phyloP scores from a whole-genome alignment of 2,888 invertebrate species.

The Lepeophtheirus nordmannii region DNA sequence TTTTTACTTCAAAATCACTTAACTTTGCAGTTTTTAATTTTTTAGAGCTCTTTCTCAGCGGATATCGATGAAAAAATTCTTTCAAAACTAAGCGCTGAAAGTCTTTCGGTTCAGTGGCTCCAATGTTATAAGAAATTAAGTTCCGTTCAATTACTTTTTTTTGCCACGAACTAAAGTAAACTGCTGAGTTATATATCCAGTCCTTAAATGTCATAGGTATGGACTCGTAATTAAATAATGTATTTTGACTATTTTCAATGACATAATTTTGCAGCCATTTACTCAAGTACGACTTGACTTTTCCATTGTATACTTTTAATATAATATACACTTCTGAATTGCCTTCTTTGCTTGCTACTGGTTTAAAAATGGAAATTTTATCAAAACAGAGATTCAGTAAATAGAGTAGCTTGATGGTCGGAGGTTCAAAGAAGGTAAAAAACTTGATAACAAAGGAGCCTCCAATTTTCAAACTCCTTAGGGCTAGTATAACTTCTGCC shows the following conservation, averaged over 20 bases:
- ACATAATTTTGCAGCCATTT: constrained; percentile 31
- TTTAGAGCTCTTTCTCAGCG: neutral
- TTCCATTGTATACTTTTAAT: constrained; percentile 47
- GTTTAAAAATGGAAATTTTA: constrained; percentile 60
- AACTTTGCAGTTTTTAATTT: neutral
- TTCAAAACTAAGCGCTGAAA: neutral
- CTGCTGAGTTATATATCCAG: neutral
- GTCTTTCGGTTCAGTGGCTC: neutral
- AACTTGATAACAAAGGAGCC: constrained; percentile 72
- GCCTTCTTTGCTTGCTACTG: constrained; percentile 79
- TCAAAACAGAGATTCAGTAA: constrained; percentile 58
- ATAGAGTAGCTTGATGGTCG: constrained; percentile 61
- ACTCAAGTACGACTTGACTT: constrained; percentile 28
- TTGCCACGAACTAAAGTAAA: neutral
- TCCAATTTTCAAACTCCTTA: constrained; percentile 51
- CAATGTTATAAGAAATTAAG: neutral
- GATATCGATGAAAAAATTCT: neutral
- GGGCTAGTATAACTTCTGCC: constrained; percentile 62
- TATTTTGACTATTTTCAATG: neutral
- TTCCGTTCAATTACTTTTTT: neutral
- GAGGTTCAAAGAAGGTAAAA: constrained; percentile 73
- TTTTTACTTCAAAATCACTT: neutral
- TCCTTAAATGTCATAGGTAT: neutral
- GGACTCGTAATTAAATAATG: neutral
- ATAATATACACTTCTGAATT: constrained; percentile 85